Base-by-base conservation (phyloP, 2,113 vertebrate genomes). In the Henicopernis longicauda region DNA sequence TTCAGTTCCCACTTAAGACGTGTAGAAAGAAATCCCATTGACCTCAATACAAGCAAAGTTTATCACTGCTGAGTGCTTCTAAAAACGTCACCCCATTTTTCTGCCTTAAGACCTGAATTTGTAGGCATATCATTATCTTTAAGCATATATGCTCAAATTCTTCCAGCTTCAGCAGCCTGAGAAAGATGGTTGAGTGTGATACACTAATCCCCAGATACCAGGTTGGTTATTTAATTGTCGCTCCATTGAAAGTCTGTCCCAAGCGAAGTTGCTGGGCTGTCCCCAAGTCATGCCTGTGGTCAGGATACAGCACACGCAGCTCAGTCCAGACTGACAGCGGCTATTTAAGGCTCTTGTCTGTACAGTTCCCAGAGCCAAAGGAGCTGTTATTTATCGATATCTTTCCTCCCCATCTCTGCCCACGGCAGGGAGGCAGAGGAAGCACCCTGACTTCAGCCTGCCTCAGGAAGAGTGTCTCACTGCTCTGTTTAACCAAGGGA, bases 21-120 rank as follows among this genome's bases (percentile, higher is more conserved):
- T 6, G 70, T 58, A 58, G 92, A 50, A 77, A 95, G 85, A 91
- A 96, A 95, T 95, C 93, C 89, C 91, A 88, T 77, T 97, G 95
- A 96, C 93, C 81, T 95, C 78, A 66, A 94, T 96, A 93, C 49
- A 61, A 58, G 34, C 0, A 0, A 92, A 95, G 86, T 95, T 94
- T 91, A 90, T 90, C 79, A 4, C 85, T 20, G 82, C 67, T 9
- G 14, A 93, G 67, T 3, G 0, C 77, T 94, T 84, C 89, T 95
- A 93, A 95, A 93, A 92, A 57, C 14, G 40, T 84, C 81, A 87
- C 58, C 78, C 74, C 79, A 25, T 69, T 95, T 92, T 92, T 88
- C 89, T 54, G 17, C 32, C 44, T 76, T 67, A 44, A 81, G 77
- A 84, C 83, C 69, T 66, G 69, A 89, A 71, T 94, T 89, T 93